Evolutionary conservation across 1,140 invertebrate genomes (phyloP).

Genomic region (Bacillus rossius): DNA sequence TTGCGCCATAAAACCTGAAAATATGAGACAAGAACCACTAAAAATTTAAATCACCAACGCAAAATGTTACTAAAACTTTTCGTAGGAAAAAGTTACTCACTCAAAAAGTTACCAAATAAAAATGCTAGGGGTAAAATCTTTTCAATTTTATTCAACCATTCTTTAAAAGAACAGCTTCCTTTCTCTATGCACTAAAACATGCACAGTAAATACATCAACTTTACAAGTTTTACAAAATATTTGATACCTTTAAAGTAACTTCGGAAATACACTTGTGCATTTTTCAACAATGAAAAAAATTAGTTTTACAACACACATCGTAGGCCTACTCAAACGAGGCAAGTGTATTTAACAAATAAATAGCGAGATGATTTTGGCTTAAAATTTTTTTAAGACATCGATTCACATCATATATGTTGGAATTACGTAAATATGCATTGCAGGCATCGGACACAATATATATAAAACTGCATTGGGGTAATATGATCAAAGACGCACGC

Average conservation of each 20-base stretch:
- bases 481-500: too few relatives aligned
- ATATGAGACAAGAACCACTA: too few relatives aligned
- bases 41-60: too few relatives aligned
- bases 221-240: slow-evolving; percentile 15
- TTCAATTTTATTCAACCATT: neutral
- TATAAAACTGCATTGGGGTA: too few relatives aligned
- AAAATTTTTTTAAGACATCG: neutral
- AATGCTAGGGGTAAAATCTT: neutral
- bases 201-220: slow-evolving; percentile 35
- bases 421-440: too few relatives aligned
- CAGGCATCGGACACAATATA: too few relatives aligned
- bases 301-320: too few relatives aligned
- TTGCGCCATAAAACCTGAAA: too few relatives aligned
- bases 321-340: neutral
- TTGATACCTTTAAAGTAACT: slow-evolving; percentile 5
- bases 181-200: slow-evolving; percentile 47
- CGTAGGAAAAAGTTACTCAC: too few relatives aligned
- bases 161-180: neutral
- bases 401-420: too few relatives aligned
- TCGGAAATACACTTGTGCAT: neutral
- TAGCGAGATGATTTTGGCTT: neutral
- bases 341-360: neutral
- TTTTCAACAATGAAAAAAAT: slow-evolving; percentile 1
- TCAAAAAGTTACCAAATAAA: neutral
- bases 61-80: too few relatives aligned